These are phyloP conservation scores for Aurelia aurita DNA, from an alignment of 30 jellyfish, hydroid and myxozoan species.

Conservation along the genomic window DNA sequence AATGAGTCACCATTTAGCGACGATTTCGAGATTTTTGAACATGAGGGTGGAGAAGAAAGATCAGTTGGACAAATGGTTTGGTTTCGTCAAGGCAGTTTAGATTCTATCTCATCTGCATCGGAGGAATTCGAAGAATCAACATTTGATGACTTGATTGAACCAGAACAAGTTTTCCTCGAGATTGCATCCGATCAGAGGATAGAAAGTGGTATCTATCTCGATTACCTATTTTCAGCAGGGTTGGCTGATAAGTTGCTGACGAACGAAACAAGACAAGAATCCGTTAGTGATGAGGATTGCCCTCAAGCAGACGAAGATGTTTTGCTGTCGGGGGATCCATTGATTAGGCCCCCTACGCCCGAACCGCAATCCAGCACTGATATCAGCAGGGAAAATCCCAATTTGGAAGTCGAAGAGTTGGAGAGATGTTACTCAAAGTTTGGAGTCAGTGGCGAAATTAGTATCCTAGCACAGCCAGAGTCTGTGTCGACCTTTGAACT, in stretches of 20 bases:
- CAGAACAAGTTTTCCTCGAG: constrained; percentile 26
- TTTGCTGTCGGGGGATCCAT: neutral
- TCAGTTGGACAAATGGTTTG: constrained; percentile 27
- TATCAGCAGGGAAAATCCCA: too few relatives aligned
- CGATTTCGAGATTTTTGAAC: constrained; percentile 2
- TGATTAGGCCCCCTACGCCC: neutral
- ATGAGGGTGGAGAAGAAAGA: neutral
- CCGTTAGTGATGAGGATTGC: neutral
- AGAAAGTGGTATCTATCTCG: constrained; percentile 32
- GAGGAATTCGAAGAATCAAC: constrained; percentile 58
- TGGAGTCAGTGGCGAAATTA: neutral
- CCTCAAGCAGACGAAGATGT: neutral
- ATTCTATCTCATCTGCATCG: constrained; percentile 20
- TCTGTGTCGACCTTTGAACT: neutral
- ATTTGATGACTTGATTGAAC: constrained; percentile 12
- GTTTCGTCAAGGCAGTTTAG: constrained; percentile 61
- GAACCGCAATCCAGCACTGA: neutral
- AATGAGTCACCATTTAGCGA: neutral
- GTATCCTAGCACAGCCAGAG: neutral
- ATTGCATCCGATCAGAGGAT: neutral
- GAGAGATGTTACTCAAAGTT: neutral
- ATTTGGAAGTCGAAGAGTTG: too few relatives aligned
- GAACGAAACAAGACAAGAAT: too few relatives aligned
- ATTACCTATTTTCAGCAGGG: constrained; percentile 79
- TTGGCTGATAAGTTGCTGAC: constrained; percentile 60